These are phyloP conservation scores for Lampris megalopsis DNA, from an alignment of 2,113 vertebrate genomes.

Conservation along the genomic window DNA sequence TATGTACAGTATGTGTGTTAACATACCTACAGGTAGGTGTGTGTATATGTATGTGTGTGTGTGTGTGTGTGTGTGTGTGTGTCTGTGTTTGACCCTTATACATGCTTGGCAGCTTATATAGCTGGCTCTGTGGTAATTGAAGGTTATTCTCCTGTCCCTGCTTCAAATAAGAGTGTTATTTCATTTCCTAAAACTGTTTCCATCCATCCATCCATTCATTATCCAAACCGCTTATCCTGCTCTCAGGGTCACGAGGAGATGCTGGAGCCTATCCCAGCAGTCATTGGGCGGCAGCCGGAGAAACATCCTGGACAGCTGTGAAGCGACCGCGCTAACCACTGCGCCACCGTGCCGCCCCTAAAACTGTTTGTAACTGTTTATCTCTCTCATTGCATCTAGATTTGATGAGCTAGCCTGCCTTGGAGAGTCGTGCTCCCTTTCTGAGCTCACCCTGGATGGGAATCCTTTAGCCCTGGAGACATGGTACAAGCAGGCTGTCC, in stretches of 20 bases:
- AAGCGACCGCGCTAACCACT: too few species aligned
- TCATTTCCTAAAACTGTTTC: not conserved
- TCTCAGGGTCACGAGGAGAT: too few species aligned
- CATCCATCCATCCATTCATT: too few species aligned
- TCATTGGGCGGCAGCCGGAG: too few species aligned
- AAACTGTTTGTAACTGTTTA: not conserved
- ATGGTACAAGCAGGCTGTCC: slow-evolving; percentile 97
- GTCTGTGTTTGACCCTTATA: not conserved
- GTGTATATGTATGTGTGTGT: not conserved
- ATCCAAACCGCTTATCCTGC: too few species aligned
- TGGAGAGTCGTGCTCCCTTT: slow-evolving; percentile 88
- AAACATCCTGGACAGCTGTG: too few species aligned
- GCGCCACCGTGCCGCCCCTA: too few species aligned
- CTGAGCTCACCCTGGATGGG: slow-evolving; percentile 98
- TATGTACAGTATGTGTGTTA: not conserved
- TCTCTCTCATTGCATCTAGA: slow-evolving; percentile 74
- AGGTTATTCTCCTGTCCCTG: too few species aligned
- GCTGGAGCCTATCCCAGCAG: too few species aligned
- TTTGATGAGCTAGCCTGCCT: slow-evolving; percentile 93
- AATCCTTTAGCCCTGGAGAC: slow-evolving; percentile 98
- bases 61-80: not conserved
- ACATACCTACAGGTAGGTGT: not conserved
- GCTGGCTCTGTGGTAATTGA: too few species aligned
- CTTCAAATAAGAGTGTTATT: too few species aligned
- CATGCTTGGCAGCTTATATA: not conserved